These are phyloP conservation scores for Spea hammondii DNA, from an alignment of 2,797 vertebrate species.

Conservation along the genomic window DNA sequence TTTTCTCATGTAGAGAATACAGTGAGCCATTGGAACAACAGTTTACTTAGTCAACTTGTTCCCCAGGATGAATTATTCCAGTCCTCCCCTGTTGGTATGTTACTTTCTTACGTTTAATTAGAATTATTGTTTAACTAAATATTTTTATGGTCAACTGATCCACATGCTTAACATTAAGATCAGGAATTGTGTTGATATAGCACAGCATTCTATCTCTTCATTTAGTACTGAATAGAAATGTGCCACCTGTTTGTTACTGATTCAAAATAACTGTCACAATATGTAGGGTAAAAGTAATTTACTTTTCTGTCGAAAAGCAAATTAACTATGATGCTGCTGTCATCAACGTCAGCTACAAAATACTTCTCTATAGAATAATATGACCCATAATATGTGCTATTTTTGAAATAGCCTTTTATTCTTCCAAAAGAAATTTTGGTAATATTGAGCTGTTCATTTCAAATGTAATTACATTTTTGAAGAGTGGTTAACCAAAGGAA, in stretches of 20 bases:
- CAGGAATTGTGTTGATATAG: conserved; percentile 34
- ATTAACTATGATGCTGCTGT: conserved; percentile 26
- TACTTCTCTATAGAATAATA: conserved; percentile 14
- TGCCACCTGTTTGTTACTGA: conserved; percentile 43
- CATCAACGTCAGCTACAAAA: conserved; percentile 20
- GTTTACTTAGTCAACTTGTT: too few species aligned
- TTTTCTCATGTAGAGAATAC: too few species aligned
- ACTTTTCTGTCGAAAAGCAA: conserved; percentile 15
- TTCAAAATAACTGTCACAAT: conserved; percentile 39
- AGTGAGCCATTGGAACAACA: too few species aligned
- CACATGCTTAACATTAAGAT: background rate
- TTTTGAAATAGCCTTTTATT: conserved; percentile 21
- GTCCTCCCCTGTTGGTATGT: conserved; percentile 8
- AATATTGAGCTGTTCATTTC: background rate
- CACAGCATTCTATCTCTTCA: conserved; percentile 9
- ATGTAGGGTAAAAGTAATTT: conserved; percentile 29
- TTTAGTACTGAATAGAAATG: conserved; percentile 35
- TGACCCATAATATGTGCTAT: conserved; percentile 26
- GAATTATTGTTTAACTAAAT: conserved; percentile 14
- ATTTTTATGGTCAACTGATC: conserved; percentile 35
- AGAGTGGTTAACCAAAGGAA: conserved; percentile 7
- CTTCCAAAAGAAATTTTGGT: conserved; percentile 13
- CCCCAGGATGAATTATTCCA: too few species aligned
- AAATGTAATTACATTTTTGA: background rate
- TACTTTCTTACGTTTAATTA: conserved; percentile 29